phyloP scores from a whole-genome alignment of 2,888 invertebrate species.

The Cryptocephalus moraei region DNA sequence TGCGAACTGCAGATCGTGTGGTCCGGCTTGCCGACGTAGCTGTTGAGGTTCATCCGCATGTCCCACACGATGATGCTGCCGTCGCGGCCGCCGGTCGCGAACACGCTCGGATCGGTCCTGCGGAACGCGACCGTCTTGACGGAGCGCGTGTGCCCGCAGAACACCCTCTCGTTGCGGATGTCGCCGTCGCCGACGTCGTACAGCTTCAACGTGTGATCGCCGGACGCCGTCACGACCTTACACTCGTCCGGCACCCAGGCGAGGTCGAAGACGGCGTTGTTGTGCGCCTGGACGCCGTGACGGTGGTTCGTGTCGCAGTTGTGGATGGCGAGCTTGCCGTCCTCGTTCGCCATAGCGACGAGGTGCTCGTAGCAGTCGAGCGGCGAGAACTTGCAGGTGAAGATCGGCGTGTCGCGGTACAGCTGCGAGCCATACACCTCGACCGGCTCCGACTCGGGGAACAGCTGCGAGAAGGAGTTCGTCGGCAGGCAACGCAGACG shows the following conservation, averaged over 20 bases:
- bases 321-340: slow-evolving; percentile 62
- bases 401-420: slow-evolving; percentile 56
- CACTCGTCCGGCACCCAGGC: slow-evolving; percentile 72
- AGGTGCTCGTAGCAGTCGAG: slow-evolving; percentile 46
- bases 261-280: slow-evolving; percentile 83
- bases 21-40: slow-evolving; percentile 49
- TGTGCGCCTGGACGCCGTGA: slow-evolving; percentile 55
- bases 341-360: slow-evolving; percentile 76
- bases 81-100: slow-evolving; percentile 79
- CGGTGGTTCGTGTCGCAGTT: slow-evolving; percentile 28
- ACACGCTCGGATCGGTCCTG: slow-evolving; percentile 58
- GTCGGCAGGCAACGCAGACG: slow-evolving; percentile 51
- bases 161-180: slow-evolving; percentile 44
- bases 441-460: slow-evolving; percentile 36
- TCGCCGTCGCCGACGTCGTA: slow-evolving; percentile 56
- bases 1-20: slow-evolving; percentile 62
- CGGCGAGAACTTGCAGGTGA: slow-evolving; percentile 69
- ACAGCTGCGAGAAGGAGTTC: slow-evolving; percentile 56
- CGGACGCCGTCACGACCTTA: slow-evolving; percentile 75
- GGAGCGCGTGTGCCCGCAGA: slow-evolving; percentile 68
- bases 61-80: slow-evolving; percentile 85
- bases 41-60: slow-evolving; percentile 44
- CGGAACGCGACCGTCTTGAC: slow-evolving; percentile 74
- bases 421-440: slow-evolving; percentile 16
- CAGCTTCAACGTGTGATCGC: slow-evolving; percentile 71